These are phyloP conservation scores for Panopea generosa DNA, from an alignment of 2,888 invertebrate genomes.

Conservation along the genomic window DNA sequence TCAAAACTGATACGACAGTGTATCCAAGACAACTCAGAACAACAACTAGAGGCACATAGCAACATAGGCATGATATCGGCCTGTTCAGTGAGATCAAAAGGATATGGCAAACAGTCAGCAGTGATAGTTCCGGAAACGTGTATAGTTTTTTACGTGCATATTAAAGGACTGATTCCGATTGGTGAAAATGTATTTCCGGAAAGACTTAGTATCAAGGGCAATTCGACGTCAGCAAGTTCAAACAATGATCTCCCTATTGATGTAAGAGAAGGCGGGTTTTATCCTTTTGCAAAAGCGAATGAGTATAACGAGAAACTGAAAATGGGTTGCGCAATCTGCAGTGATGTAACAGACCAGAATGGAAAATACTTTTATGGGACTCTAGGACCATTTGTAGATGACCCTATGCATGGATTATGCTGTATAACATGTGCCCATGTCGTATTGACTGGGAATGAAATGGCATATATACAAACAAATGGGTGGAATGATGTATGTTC, in stretches of 20 bases:
- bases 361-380: not conserved
- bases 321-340: conserved; percentile 5
- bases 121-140: not conserved
- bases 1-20: not conserved
- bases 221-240: too few relatives aligned
- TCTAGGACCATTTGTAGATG: not conserved
- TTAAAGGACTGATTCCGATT: conserved; percentile 10
- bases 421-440: conserved; percentile 12
- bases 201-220: not conserved
- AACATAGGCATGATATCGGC: conserved; percentile 1
- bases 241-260: not conserved
- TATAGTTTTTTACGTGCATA: conserved; percentile 2
- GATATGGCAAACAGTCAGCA: not conserved
- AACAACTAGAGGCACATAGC: not conserved
- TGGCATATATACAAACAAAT: not conserved
- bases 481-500: too few relatives aligned
- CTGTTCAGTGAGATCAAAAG: not conserved
- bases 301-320: conserved; percentile 1
- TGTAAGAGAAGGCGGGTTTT: conserved; percentile 6
- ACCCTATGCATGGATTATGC: not conserved
- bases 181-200: not conserved
- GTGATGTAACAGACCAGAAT: not conserved
- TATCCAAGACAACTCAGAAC: not conserved
- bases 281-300: conserved; percentile 2
- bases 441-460: not conserved